Conservation (phyloP, 2,888 invertebrate genomes). For the Apoda limacodes region DNA sequence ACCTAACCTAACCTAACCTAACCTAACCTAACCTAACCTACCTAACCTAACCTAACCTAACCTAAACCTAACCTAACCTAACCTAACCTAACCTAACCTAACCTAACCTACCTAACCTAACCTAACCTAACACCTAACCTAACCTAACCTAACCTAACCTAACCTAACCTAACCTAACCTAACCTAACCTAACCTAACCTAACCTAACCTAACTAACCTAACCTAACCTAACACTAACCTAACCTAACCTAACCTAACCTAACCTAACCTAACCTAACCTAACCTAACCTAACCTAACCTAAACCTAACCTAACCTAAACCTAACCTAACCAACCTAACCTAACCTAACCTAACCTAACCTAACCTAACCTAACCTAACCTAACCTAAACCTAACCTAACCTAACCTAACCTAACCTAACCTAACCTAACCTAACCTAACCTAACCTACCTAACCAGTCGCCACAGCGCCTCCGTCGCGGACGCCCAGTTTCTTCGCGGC, state of each 20-base stretch:
- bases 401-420: constrained; percentile 15
- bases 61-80: constrained; percentile 7
- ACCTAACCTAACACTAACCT: constrained; percentile 14
- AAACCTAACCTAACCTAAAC: constrained; percentile 13
- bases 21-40: constrained; percentile 13
- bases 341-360: constrained; percentile 16
- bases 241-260: constrained; percentile 13
- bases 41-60: too few species aligned
- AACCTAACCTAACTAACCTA: too few species aligned
- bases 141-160: constrained; percentile 3
- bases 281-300: constrained; percentile 15
- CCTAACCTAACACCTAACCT: background rate
- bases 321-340: constrained; percentile 16
- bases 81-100: constrained; percentile 6
- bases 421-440: constrained; percentile 15
- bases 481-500: too few species aligned
- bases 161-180: constrained; percentile 12
- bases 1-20: constrained; percentile 15
- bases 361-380: constrained; percentile 15
- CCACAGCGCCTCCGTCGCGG: too few species aligned
- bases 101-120: background rate
- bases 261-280: constrained; percentile 16
- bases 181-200: constrained; percentile 12
- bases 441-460: constrained; percentile 12
- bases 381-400: constrained; percentile 14